A percentile compares a stretch with the other conserved stretches of the same genome.
phyloP scores from a whole-genome alignment of 2,113 vertebrate genomes.

The Xiphophorus hellerii region DNA sequence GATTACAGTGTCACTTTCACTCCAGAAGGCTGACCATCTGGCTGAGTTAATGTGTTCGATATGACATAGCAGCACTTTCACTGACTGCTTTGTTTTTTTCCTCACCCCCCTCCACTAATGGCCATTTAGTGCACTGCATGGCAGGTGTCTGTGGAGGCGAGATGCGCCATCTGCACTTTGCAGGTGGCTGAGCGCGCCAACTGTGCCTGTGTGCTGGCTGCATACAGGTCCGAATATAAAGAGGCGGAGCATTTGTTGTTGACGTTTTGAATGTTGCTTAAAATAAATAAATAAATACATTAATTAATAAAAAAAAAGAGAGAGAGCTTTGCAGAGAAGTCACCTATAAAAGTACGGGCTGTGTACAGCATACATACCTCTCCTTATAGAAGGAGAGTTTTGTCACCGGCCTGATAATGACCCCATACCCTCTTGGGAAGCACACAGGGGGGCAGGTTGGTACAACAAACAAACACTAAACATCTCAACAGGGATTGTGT shows the following conservation, averaged over 20 bases:
- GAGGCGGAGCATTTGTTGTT: not conserved
- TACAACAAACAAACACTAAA: constrained; percentile 77
- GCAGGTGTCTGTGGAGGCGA: constrained; percentile 79
- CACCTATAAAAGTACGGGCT: constrained; percentile 10
- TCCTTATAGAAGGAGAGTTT: constrained; percentile 43
- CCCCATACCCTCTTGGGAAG: constrained; percentile 62
- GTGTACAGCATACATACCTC: constrained; percentile 53
- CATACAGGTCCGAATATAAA: constrained; percentile 20
- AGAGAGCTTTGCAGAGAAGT: not conserved
- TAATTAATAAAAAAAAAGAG: constrained; percentile 3
- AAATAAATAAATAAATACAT: too few species aligned
- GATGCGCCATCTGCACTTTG: constrained; percentile 77
- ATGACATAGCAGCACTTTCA: constrained; percentile 73
- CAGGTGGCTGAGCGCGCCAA: constrained; percentile 61
- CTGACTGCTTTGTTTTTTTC: constrained; percentile 69
- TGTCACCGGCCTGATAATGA: constrained; percentile 75
- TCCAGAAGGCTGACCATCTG: constrained; percentile 77
- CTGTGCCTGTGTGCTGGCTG: constrained; percentile 30
- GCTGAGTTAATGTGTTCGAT: constrained; percentile 57
- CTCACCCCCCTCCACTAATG: constrained; percentile 55
- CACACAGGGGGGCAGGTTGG: constrained; percentile 45
- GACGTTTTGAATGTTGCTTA: not conserved
- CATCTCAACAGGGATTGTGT: constrained; percentile 52
- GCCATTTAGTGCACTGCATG: constrained; percentile 71
- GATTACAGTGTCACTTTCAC: constrained; percentile 46